phyloP scores from a whole-genome alignment of 1,140 invertebrate species.

The Ceratina calcarata region DNA sequence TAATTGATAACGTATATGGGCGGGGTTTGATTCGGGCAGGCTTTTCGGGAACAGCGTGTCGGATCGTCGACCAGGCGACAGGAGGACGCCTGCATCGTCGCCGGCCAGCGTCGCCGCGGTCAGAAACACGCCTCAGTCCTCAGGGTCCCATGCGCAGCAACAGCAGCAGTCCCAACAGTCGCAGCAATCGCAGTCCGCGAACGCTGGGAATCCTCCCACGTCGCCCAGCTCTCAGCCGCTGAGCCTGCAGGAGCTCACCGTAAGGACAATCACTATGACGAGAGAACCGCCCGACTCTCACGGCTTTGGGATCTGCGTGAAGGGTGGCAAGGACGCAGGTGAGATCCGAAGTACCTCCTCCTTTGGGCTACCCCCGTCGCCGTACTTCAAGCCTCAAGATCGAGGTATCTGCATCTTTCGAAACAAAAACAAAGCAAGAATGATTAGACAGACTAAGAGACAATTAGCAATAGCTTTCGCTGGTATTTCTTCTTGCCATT shows the following conservation, averaged over 20 bases:
- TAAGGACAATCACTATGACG: constrained; percentile 91
- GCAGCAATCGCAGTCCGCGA: constrained; percentile 53
- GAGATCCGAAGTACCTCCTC: constrained; percentile 65
- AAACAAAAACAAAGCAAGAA: too few species aligned
- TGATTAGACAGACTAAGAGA: too few species aligned
- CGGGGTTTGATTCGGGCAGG: constrained; percentile 46
- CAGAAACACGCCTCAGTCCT: constrained; percentile 67
- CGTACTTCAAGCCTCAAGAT: constrained; percentile 67
- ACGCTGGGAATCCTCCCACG: constrained; percentile 65
- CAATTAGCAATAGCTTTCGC: background rate
- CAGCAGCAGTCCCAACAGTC: constrained; percentile 64
- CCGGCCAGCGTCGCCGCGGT: constrained; percentile 82
- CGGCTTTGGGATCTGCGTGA: constrained; percentile 93
- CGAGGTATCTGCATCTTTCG: constrained; percentile 53
- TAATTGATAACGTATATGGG: too few species aligned
- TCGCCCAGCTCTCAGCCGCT: constrained; percentile 81
- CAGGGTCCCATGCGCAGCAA: constrained; percentile 53
- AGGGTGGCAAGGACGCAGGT: constrained; percentile 93
- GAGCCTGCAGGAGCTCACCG: constrained; percentile 87
- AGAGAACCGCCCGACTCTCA: constrained; percentile 87
- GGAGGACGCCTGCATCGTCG: constrained; percentile 87
- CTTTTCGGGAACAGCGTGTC: constrained; percentile 75
- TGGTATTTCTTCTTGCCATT: background rate
- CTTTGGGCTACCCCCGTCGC: constrained; percentile 65
- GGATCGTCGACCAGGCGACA: constrained; percentile 73